Evolutionary conservation across 1,140 invertebrate genomes (phyloP), one percentile per base, ranked within the genome.

Genomic region (Calycopis cecrops): DNA sequence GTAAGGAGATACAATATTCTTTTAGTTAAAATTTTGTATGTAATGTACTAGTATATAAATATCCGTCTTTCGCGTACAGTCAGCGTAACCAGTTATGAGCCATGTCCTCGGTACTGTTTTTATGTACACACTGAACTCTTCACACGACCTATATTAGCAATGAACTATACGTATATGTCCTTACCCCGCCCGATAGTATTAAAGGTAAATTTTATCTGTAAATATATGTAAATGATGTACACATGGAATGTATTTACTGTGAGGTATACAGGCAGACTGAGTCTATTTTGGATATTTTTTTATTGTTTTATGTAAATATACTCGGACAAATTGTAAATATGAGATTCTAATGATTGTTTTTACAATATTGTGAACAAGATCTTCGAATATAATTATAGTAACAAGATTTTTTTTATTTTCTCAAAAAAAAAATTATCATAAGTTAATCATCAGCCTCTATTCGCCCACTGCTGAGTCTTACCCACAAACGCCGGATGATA

Each of bases 261-360:
- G 6, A 28, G 21, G 21, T 6, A 28, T 44, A 44, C n/a, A 16
- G 40, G 40, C 12, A 40, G 11, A 40, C 14, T 38, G 12, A 44
- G 40, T 44, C 40, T 42, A 44, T 44, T 44, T 16, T 44, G 40
- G 40, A 44, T 44, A 44, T 44, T 44, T 44, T 42, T 16, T 44
- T 16, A 44, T 44, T 16, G 9, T 44, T 44, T 44, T 44, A 16
- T 44, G 40, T 44, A 44, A 44, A 44, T 44, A 44, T 9, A 4
- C 40, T 2, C 40, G 17, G 40, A 17, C 40, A 8, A 44, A 44
- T 16, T 44, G 40, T 44, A 44, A 14, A 44, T 44, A 44, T 44
- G 40, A 44, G 40, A 44, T 44, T 44, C 14, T 44, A 44, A 17
- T 14, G 14, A 17, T 40, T 40, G 38, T 40, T 40, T 44, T 16